Base-by-base conservation (phyloP, 2,888 invertebrate species). In the Protodeltote pygarga region DNA sequence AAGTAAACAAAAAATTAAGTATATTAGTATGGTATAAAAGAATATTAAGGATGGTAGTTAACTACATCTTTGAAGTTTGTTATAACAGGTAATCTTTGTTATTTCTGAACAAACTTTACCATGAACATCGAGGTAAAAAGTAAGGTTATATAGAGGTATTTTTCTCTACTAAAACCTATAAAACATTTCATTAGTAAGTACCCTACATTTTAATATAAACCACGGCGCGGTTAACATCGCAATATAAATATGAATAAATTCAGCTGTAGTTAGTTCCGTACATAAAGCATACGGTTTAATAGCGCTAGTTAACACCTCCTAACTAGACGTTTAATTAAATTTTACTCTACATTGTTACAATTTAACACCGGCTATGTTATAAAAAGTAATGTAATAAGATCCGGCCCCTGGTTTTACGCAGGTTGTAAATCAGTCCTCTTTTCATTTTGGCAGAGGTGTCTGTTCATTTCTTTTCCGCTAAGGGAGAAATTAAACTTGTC, bases 301-400 rank as follows among this genome's bases (percentile, higher is more conserved):
- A 72, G 65, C 69, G 71, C 77, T 81, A 85, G 86, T 87, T 85
- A 90, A 81, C 85, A 85, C 83, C 78, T 81, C 65, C 80, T 78
- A 80, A 80, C 81, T 80, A 82, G 86, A 81, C 77, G 77, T 81
- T 90, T 89, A 90, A 89, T 90, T 89, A 89, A 90, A 89, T 85
- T 88, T 85, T 81, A 79, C 75, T 84, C 83, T 79, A 83, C 89
- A 85, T 79, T 89, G 86, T 86, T 81, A 83, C 90, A 87, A 87
- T 87, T 89, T 87, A 89, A 81, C 83, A 77, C 81, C 79, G 73
- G 73, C 75, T 72, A 74, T 83, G 85, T 85, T 89, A 89, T 90
- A 89, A 91, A 90, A 90, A 89, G 89, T 89, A 86, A 90, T 88
- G 88, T 87, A 88, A 89, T 89, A 91, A 90, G 88, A 87, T 79